phyloP scores from a whole-genome alignment of 2,888 invertebrate genomes.

The Microctonus brassicae region DNA sequence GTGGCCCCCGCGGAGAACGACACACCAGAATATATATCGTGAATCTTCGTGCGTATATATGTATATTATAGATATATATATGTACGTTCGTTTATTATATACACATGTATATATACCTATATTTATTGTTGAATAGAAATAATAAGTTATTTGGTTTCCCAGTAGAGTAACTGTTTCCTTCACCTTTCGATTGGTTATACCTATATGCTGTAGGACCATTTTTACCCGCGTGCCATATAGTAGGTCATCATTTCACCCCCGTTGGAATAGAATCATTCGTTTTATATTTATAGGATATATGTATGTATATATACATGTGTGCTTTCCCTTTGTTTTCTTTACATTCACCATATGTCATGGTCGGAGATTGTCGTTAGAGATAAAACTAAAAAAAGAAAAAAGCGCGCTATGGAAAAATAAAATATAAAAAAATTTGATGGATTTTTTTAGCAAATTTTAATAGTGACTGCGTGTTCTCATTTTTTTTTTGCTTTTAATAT shows the following conservation, averaged over 20 bases:
- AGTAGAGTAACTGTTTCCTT: background rate
- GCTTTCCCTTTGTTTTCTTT: background rate
- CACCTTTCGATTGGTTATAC: background rate
- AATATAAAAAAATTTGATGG: too few relatives aligned
- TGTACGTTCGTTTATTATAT: too few relatives aligned
- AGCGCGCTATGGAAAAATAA: too few relatives aligned
- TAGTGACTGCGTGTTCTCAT: too few relatives aligned
- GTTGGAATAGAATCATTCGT: background rate
- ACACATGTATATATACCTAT: background rate
- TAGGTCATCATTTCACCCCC: background rate
- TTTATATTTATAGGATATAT: background rate
- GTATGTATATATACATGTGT: background rate
- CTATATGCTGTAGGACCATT: background rate
- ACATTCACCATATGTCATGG: background rate
- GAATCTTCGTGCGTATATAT: background rate
- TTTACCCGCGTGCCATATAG: background rate
- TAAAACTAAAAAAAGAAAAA: too few relatives aligned
- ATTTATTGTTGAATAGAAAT: background rate
- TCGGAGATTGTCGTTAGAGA: background rate
- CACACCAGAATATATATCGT: background rate
- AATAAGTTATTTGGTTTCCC: background rate
- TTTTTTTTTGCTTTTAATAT: too few relatives aligned
- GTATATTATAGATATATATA: too few relatives aligned
- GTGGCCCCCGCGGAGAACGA: slow-evolving; percentile 37
- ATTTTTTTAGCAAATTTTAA: too few relatives aligned